Evolutionary conservation across 2,797 vertebrate species (phyloP), one percentile per base, ranked within the genome.

Genomic region (Cygnus olor): DNA sequence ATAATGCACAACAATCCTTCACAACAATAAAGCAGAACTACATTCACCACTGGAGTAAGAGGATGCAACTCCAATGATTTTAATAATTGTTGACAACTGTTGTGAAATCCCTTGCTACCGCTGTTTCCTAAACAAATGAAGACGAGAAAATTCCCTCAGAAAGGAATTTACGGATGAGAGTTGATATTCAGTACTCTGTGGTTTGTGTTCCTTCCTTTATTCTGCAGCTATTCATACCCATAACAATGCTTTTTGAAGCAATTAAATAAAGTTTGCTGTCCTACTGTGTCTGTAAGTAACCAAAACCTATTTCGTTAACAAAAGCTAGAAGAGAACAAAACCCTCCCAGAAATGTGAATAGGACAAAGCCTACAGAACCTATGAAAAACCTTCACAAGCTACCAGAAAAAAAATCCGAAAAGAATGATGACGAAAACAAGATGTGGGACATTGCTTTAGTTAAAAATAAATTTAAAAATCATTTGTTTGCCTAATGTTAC

Each of bases 371-470:
- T 57, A 58, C 73, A 89, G 54, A 80, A 83, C 8, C 34, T 44
- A 44, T 68, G 47, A 64, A 80, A 92, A 91, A 36, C 3, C 34
- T 58, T 58, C 28, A 72, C 6, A 61, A 53, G 11, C 28, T 34
- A 65, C 60, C 2, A 80, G 11, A 11, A 38, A 60, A 53, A 61
- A 42, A 51, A 54, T 10, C 10, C 11, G n/a, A 63, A 70, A 36
- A 0, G 12, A 47, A 60, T 20, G 11, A 28, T 6, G 10, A 20
- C 8, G 9, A 63, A 64, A 93, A 60, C 12, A 47, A 14, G 14
- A 14, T 42, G 51, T 2, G 10, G 24, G 1, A 11, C 38, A 69
- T 30, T 0, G 0, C 24, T 85, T 91, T 30, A 40, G 24, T 11
- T 42, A 30, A 34, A 58, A 51, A 38, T 53, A 28, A 53, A 15